A percentile compares a stretch with the other conserved stretches of the same genome.
Conservation (phyloP, 2,888 invertebrate species). For the Watsonalla cultraria region DNA sequence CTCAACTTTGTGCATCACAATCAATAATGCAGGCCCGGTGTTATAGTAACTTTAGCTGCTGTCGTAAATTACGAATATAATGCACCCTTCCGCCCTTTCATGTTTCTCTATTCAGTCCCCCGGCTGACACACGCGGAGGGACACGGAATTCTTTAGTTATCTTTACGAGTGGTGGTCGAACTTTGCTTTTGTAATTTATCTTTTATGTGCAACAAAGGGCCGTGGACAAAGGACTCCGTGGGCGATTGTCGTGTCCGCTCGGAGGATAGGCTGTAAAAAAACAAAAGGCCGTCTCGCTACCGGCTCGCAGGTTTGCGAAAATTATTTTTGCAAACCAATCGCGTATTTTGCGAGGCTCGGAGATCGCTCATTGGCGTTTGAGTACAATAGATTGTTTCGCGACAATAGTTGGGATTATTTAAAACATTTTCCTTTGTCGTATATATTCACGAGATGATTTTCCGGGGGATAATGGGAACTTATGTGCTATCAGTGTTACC, state of each 20-base stretch:
- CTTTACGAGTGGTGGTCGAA: slow-evolving; percentile 66
- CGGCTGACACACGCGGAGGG: slow-evolving; percentile 42
- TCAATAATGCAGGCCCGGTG: slow-evolving; percentile 60
- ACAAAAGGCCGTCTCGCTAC: slow-evolving; percentile 49
- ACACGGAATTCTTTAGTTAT: slow-evolving; percentile 61
- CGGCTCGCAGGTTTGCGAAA: slow-evolving; percentile 58
- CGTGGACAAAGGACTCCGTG: slow-evolving; percentile 58
- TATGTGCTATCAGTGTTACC: slow-evolving; percentile 66
- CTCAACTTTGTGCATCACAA: slow-evolving; percentile 52
- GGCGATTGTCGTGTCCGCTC: slow-evolving; percentile 45
- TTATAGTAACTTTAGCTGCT: slow-evolving; percentile 32
- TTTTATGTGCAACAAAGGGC: slow-evolving; percentile 65
- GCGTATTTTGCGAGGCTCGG: slow-evolving; percentile 41
- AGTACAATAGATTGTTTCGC: slow-evolving; percentile 59
- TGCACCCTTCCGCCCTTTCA: slow-evolving; percentile 67
- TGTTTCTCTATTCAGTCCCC: slow-evolving; percentile 58
- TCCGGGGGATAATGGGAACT: slow-evolving; percentile 43
- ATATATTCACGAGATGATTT: slow-evolving; percentile 50
- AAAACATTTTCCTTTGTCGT: slow-evolving; percentile 36
- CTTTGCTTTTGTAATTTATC: slow-evolving; percentile 69
- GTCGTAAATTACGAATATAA: slow-evolving; percentile 72
- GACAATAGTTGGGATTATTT: slow-evolving; percentile 26
- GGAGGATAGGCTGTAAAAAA: slow-evolving; percentile 51
- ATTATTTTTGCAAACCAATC: slow-evolving; percentile 75
- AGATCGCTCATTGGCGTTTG: slow-evolving; percentile 54